A percentile compares a stretch with the other conserved stretches of the same genome.
phyloP scores from a whole-genome alignment of 2,888 invertebrate species.

The Conistra vaccinii region DNA sequence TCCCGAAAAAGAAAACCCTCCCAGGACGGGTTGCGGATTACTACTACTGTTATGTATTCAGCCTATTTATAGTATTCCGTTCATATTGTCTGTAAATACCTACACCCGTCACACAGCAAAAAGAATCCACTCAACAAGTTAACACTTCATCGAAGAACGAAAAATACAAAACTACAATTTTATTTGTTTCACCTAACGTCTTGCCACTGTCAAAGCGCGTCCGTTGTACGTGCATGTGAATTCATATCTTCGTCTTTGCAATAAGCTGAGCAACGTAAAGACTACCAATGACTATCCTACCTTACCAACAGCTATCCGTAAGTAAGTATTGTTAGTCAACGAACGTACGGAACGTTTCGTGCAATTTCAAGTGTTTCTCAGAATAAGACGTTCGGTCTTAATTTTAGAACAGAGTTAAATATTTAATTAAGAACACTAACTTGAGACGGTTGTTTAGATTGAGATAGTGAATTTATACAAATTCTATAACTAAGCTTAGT shows the following conservation, averaged over 20 bases:
- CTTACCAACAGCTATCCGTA: neutral
- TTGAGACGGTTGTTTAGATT: constrained; percentile 65
- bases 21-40: too few relatives aligned
- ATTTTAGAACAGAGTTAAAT: constrained; percentile 74
- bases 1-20: neutral
- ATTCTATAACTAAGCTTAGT: constrained; percentile 1
- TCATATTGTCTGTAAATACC: neutral
- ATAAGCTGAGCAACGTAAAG: constrained; percentile 36
- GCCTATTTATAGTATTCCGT: too few relatives aligned
- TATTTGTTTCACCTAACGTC: constrained; percentile 36
- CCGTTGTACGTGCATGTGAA: constrained; percentile 51
- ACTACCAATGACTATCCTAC: constrained; percentile 43
- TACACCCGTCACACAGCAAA: neutral
- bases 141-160: constrained; percentile 3
- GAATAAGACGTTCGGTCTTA: constrained; percentile 70
- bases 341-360: constrained; percentile 39
- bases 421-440: constrained; percentile 76
- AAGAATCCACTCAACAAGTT: constrained; percentile 1
- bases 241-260: constrained; percentile 50
- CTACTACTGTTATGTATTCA: neutral
- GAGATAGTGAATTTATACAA: constrained; percentile 37
- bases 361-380: constrained; percentile 40
- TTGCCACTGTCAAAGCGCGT: constrained; percentile 32
- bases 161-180: constrained; percentile 39
- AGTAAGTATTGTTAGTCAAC: constrained; percentile 46